phyloP scores from a whole-genome alignment of 2,797 vertebrate genomes.

The Esox lucius region DNA sequence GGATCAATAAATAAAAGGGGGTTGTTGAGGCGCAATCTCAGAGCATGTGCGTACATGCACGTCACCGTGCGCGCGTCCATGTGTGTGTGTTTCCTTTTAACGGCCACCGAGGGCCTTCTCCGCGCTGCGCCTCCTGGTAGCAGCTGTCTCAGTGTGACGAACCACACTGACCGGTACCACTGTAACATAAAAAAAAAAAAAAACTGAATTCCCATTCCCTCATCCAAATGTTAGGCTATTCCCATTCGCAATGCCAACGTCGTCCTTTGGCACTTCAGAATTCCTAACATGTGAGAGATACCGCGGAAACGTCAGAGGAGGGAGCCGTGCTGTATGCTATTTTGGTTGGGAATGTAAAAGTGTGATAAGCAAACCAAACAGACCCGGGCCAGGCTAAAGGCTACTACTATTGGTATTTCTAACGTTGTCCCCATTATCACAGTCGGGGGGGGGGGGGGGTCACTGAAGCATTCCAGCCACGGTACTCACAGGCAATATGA shows the following conservation, averaged over 20 bases:
- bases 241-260: constrained; percentile 57
- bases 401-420: constrained; percentile 63
- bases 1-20: constrained; percentile 86
- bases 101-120: constrained; percentile 50
- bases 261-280: constrained; percentile 46
- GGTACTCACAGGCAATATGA: constrained; percentile 66
- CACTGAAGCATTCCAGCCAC: constrained; percentile 69
- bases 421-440: constrained; percentile 76
- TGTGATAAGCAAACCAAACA: constrained; percentile 82
- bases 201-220: constrained; percentile 79
- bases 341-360: constrained; percentile 82
- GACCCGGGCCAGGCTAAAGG: constrained; percentile 58
- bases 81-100: constrained; percentile 27
- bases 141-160: constrained; percentile 84
- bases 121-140: constrained; percentile 68
- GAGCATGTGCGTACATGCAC: constrained; percentile 51
- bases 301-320: constrained; percentile 51
- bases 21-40: constrained; percentile 75
- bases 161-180: constrained; percentile 82
- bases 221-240: constrained; percentile 43
- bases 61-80: constrained; percentile 38
- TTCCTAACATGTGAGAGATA: constrained; percentile 44
- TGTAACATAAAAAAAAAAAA: constrained; percentile 62
- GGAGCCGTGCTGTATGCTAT: constrained; percentile 61
- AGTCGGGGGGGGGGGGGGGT: constrained; percentile 73